phyloP scores from a whole-genome alignment of 2,113 vertebrate species.

The Onychostruthus taczanowskii region DNA sequence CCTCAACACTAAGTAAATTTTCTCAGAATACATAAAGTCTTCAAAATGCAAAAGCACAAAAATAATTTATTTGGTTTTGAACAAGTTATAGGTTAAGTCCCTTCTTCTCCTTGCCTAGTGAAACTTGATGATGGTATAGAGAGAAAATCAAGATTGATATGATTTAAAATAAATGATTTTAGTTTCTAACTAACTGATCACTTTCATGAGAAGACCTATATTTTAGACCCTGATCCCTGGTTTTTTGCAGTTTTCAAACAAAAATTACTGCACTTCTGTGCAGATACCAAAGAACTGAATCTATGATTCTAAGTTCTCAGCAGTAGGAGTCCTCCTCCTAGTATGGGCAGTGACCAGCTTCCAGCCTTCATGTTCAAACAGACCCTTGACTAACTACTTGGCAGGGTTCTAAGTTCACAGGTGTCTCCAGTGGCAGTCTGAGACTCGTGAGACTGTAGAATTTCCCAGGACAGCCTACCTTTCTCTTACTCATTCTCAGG shows the following conservation, averaged over 20 bases:
- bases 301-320: background rate
- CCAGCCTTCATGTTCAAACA: background rate
- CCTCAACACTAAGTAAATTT: background rate
- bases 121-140: background rate
- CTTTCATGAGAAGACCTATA: background rate
- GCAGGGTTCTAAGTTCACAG: background rate
- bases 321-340: background rate
- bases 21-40: background rate
- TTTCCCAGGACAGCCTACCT: background rate
- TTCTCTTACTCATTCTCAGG: background rate
- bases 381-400: too few relatives aligned
- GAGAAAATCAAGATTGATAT: background rate
- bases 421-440: background rate
- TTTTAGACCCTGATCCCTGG: background rate
- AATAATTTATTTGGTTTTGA: background rate
- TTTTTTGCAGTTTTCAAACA: background rate
- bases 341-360: background rate
- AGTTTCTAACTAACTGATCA: background rate
- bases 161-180: background rate
- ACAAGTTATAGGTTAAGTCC: background rate
- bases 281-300: background rate
- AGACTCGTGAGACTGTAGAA: background rate
- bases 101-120: background rate
- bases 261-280: background rate
- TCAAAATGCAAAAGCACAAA: background rate